phyloP scores from a whole-genome alignment of 2,797 vertebrate species.

The Cryptoblepharus egeriae region DNA sequence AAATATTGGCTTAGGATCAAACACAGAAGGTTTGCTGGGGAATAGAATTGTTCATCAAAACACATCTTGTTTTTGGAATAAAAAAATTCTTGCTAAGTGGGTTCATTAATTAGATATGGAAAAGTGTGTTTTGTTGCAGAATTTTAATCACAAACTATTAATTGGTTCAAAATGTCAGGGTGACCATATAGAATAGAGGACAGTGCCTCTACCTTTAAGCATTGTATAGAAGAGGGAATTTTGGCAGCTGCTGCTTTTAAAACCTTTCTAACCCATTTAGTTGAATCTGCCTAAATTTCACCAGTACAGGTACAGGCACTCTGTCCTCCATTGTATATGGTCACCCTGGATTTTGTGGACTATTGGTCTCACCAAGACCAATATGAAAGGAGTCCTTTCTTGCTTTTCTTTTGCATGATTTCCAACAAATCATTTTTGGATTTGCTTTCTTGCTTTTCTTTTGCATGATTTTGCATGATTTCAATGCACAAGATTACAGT shows the following conservation, averaged over 20 bases:
- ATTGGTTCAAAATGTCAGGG: constrained; percentile 29
- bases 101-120: constrained; percentile 34
- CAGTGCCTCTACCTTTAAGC: too few species aligned
- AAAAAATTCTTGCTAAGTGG: constrained; percentile 38
- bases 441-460: constrained; percentile 49
- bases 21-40: not conserved
- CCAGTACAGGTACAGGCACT: too few species aligned
- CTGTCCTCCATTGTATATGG: too few species aligned
- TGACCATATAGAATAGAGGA: too few species aligned
- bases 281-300: too few species aligned
- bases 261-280: too few species aligned
- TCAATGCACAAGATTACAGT: constrained; percentile 13
- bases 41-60: constrained; percentile 6
- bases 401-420: constrained; percentile 30
- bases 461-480: constrained; percentile 43
- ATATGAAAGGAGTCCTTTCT: constrained; percentile 51
- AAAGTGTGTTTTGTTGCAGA: constrained; percentile 38
- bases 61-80: constrained; percentile 20
- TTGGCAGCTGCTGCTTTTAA: too few species aligned
- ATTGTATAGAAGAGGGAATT: too few species aligned
- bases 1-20: constrained; percentile 29
- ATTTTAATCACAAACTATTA: constrained; percentile 39
- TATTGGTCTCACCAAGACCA: constrained; percentile 42
- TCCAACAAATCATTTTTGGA: constrained; percentile 46
- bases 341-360: constrained; percentile 15